phyloP scores from a whole-genome alignment of 2,797 vertebrate species.

The Arrhamphus sclerolepis region DNA sequence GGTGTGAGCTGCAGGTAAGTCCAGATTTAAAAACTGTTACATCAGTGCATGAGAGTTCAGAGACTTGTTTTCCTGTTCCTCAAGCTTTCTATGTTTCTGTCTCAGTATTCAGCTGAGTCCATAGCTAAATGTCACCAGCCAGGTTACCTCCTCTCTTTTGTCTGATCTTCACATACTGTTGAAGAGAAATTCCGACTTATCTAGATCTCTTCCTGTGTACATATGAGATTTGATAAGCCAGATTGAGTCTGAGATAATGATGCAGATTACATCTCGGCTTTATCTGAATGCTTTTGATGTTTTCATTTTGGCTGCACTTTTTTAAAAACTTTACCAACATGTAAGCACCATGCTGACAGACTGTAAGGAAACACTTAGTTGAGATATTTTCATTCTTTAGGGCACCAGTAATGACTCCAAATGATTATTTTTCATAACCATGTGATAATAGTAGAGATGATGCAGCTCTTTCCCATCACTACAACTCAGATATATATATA shows the following conservation, averaged over 20 bases:
- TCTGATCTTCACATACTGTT: background rate
- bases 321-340: background rate
- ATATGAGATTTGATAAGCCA: slow-evolving; percentile 5
- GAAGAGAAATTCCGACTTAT: slow-evolving; percentile 29
- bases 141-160: background rate
- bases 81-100: background rate
- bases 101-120: accelerated
- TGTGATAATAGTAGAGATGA: background rate
- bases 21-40: background rate
- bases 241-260: background rate
- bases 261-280: slow-evolving; percentile 15
- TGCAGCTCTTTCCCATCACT: background rate
- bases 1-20: slow-evolving; percentile 98
- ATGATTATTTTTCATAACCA: no score
- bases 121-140: background rate
- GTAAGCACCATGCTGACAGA: background rate
- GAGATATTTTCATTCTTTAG: no score
- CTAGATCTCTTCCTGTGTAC: slow-evolving; percentile 10
- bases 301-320: slow-evolving; percentile 13
- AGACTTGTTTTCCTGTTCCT: background rate
- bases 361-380: no score
- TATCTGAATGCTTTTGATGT: background rate
- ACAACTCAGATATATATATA: background rate
- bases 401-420: no score
- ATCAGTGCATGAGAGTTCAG: background rate